A percentile compares a stretch with the other conserved stretches of the same genome.
Evolutionary conservation across 2,888 invertebrate species (phyloP).

Genomic region (Himalopsyche japonica): DNA sequence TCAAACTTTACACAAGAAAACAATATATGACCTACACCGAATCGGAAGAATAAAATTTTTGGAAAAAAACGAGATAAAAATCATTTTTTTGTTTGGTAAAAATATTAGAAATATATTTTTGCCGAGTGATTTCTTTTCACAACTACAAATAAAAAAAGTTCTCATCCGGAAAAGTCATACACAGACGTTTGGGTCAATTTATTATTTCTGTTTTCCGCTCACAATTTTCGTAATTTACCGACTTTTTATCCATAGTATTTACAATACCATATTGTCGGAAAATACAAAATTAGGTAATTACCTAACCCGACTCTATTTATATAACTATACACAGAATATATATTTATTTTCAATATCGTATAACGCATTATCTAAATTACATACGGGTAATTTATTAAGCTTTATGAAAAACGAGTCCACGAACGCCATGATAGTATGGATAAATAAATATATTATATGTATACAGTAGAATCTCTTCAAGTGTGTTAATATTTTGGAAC

Average conservation of each 20-base stretch:
- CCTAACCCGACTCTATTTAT: neutral
- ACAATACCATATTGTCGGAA: neutral
- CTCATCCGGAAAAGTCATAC: constrained; percentile 2
- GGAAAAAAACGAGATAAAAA: neutral
- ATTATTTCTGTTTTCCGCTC: constrained; percentile 10
- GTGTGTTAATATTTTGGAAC: no score
- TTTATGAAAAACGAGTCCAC: no score
- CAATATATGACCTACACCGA: neutral
- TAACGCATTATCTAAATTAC: neutral
- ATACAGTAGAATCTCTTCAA: no score
- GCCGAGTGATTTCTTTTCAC: neutral
- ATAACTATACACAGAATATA: neutral
- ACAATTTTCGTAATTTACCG: constrained; percentile 6
- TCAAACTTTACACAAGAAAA: no score
- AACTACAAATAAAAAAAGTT: constrained; percentile 1
- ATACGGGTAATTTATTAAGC: neutral
- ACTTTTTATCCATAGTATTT: neutral
- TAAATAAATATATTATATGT: no score
- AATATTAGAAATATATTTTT: neutral
- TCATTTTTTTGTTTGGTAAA: neutral
- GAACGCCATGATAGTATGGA: no score
- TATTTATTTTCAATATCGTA: neutral
- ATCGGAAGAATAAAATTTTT: neutral
- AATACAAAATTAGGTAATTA: neutral
- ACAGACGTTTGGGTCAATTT: constrained; percentile 15